Evolutionary conservation across 2,888 invertebrate genomes (phyloP), one percentile per base, ranked within the genome.

Genomic region (Drosophila merina): DNA sequence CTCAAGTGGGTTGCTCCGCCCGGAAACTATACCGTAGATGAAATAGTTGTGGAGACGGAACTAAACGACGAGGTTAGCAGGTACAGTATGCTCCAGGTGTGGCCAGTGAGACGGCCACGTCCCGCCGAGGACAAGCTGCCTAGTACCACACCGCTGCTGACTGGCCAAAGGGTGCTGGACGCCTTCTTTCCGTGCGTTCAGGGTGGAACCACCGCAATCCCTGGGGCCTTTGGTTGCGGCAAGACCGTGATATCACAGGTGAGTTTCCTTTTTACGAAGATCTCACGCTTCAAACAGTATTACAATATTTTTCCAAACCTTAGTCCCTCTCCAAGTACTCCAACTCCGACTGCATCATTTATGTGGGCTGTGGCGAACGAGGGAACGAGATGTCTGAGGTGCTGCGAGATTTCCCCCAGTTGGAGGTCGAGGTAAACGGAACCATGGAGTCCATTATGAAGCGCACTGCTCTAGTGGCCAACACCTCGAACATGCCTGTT

Each of bases 301-400:
- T n/a, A n/a, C n/a, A n/a, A n/a, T 14, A 20, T 20, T 20, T 20
- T 9, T 2, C 42, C n/a, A 4, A 8, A 12, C 8, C 4, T 8
- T 45, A 99, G 93, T 96, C 99, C 0, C 93, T 99, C 68, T 99
- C 99, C 88, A 99, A 99, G 92, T 99, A 98, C 93, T 99, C 99
- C 90, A 99, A 99, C 94, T 99, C 98, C 55, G 99, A 99, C 92
- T 98, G 99, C 90, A 99, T 99, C 92, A 93, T 99, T 88, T 99
- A 99, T 93, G 99, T 99, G 70, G 99, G 99, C 57, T 99, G 99
- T 92, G 99, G 99, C 62, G 99, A 99, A 93, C 96, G 99, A 93
- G 99, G 97, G 93, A 99, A 99, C 93, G 99, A 99, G 94, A 99
- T 99, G 99, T 98, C 99, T 80, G 99, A 99, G 93, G 97, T 98